Evolutionary conservation across 2,888 invertebrate genomes (phyloP).

Genomic region (Margaritifera margaritifera): DNA sequence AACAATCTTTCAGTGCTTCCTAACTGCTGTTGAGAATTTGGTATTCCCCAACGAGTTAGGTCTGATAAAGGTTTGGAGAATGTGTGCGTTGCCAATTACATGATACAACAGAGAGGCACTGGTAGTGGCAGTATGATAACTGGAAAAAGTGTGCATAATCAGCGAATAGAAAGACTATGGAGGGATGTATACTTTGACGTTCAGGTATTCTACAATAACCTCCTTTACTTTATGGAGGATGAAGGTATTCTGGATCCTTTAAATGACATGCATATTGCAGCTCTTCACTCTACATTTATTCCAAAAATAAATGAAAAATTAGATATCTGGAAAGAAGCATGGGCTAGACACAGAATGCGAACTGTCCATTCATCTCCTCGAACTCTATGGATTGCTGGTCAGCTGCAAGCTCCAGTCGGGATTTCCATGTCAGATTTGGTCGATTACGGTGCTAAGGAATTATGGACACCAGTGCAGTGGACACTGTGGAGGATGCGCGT

Average conservation of each 20-base stretch:
- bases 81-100: conserved; percentile 17
- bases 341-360: conserved; percentile 20
- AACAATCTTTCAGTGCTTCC: conserved; percentile 19
- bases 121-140: conserved; percentile 10
- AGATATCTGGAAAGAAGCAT: conserved; percentile 21
- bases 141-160: conserved; percentile 25
- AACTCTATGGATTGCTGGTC: no score
- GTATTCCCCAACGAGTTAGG: conserved; percentile 16
- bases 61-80: conserved; percentile 29
- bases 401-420: no score
- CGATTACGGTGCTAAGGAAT: no score
- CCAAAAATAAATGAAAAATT: no score
- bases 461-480: no score
- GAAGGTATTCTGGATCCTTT: conserved; percentile 16
- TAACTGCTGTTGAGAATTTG: conserved; percentile 8
- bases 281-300: no score
- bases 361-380: conserved; percentile 16
- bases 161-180: conserved; percentile 30
- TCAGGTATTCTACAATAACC: conserved; percentile 16
- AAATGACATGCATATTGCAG: no score
- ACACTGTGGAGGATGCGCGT: no score
- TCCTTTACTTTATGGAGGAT: conserved; percentile 36
- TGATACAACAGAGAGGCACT: conserved; percentile 10
- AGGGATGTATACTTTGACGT: conserved; percentile 32
- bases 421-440: no score